These are phyloP conservation scores for Zenarchopterus dispar DNA, from an alignment of 2,797 vertebrate genomes.

Conservation along the genomic window DNA sequence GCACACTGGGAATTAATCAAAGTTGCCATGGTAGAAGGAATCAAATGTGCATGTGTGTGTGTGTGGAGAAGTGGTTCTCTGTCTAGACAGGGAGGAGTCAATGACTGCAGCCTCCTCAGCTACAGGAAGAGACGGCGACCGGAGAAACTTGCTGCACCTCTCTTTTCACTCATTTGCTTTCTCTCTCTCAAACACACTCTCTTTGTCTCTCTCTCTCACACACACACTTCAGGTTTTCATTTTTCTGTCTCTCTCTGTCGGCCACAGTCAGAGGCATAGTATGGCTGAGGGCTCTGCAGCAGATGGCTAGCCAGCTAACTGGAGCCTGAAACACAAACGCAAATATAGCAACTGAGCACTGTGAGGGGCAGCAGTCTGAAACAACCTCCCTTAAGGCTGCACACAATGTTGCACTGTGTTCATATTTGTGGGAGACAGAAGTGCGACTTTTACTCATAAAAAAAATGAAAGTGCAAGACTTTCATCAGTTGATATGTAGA, in stretches of 20 bases:
- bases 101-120: conserved; percentile 65
- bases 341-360: conserved; percentile 37
- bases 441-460: no score
- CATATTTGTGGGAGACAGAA: neutral
- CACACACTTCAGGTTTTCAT: conserved; percentile 13
- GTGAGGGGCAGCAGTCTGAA: conserved; percentile 27
- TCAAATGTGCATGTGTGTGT: conserved; percentile 23
- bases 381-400: conserved; percentile 15
- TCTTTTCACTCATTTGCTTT: conserved; percentile 11
- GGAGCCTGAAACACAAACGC: conserved; percentile 57
- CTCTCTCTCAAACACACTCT: neutral
- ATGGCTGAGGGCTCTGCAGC: conserved; percentile 53
- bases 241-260: conserved; percentile 37
- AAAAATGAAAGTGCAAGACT: no score
- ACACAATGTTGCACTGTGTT: neutral
- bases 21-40: conserved; percentile 66
- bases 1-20: conserved; percentile 76
- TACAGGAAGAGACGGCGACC: conserved; percentile 53
- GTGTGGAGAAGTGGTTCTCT: conserved; percentile 44
- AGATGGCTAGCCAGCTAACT: conserved; percentile 59
- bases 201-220: no score
- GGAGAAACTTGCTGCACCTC: conserved; percentile 25
- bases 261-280: conserved; percentile 45
- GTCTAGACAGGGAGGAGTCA: conserved; percentile 83
- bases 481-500: no score